Evolutionary conservation across 2,797 vertebrate species (phyloP), one percentile per base, ranked within the genome.

Genomic region (Eremophila alpestris): DNA sequence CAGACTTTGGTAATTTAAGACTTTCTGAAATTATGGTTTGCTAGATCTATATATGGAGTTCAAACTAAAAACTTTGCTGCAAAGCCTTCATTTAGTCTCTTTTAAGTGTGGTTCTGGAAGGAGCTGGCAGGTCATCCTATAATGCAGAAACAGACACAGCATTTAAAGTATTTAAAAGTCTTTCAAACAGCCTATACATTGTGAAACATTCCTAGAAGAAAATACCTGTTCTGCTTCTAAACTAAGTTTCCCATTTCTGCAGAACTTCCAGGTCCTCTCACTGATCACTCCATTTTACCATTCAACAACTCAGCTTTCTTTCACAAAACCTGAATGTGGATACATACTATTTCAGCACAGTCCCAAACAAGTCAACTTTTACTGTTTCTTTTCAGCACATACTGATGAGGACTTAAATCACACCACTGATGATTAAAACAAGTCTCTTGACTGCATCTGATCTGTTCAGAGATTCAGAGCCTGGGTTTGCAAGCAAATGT

Each of bases 71-170:
- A 95, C 87, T 96, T 97, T 78, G 92, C 58, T 96, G 96, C 96
- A 97, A 98, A 97, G 97, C 97, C 96, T 95, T 98, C 97, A 98
- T 98, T 98, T 98, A 96, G 75, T 54, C 89, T 97, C 95, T 93
- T 94, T 96, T 95, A 93, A 98, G 96, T 96, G 90, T 95, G 87
- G 90, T 86, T 97, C 96, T 96, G 93, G 88, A 94, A 97, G 85
- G 88, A 96, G 92, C 88, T 91, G 96, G 94, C 87, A 96, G 96
- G 87, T 96, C 94, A 94, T 89, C 88, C 90, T 90, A 86, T 95
- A 97, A 98, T 97, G 96, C 68, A 71, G 97, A 96, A 97, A 96
- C 96, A 98, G 97, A 97, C 97, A 95, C 94, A 92, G 92, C 93
- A 97, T 97, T 98, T 96, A 96, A 97, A 97, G 95, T 90, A 93